Percentiles rank a stretch among this genome's conserved stretches.
These are phyloP conservation scores for Anthopleura xanthogrammica DNA, from an alignment of 92 coral and sea anemone genomes.

Conservation along the genomic window DNA sequence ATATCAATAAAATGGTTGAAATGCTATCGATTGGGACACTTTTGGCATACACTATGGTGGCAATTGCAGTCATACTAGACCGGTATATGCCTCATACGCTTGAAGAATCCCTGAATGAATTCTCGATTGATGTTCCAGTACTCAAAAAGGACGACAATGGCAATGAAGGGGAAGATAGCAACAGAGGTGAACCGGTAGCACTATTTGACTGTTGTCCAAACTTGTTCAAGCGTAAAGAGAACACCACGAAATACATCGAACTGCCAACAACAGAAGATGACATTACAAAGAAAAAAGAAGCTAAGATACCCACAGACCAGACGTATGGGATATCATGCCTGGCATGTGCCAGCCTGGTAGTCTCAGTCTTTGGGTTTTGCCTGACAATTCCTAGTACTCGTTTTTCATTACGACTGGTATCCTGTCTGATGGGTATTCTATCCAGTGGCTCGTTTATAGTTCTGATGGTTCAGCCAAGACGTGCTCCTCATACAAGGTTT, in stretches of 20 bases:
- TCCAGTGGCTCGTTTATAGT: slow-evolving; percentile 29
- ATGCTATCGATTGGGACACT: slow-evolving; percentile 88
- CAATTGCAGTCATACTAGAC: slow-evolving; percentile 67
- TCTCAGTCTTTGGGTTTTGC: slow-evolving; percentile 47
- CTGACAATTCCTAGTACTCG: slow-evolving; percentile 22
- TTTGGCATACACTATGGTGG: slow-evolving; percentile 70
- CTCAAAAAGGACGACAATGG: slow-evolving; percentile 16
- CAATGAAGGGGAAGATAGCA: slow-evolving; percentile 8
- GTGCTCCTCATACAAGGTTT: slow-evolving; percentile 26
- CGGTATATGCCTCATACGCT: slow-evolving; percentile 53
- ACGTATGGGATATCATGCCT: slow-evolving; percentile 57
- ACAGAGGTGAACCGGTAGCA: slow-evolving; percentile 3
- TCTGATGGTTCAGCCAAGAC: slow-evolving; percentile 60
- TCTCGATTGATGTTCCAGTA: slow-evolving; percentile 12
- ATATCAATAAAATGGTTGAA: slow-evolving; percentile 63
- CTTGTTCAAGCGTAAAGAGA: slow-evolving; percentile 31
- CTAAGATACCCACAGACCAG: slow-evolving; percentile 37
- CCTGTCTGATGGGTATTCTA: slow-evolving; percentile 39
- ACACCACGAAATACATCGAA: background rate
- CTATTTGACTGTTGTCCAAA: background rate
- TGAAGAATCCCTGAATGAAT: background rate
- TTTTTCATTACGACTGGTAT: background rate
- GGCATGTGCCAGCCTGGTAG: slow-evolving; percentile 50
- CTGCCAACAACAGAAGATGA: background rate
- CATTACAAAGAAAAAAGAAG: slow-evolving; percentile 1